Conservation (phyloP, 2,797 vertebrate species). For the Malurus leucopterus region DNA sequence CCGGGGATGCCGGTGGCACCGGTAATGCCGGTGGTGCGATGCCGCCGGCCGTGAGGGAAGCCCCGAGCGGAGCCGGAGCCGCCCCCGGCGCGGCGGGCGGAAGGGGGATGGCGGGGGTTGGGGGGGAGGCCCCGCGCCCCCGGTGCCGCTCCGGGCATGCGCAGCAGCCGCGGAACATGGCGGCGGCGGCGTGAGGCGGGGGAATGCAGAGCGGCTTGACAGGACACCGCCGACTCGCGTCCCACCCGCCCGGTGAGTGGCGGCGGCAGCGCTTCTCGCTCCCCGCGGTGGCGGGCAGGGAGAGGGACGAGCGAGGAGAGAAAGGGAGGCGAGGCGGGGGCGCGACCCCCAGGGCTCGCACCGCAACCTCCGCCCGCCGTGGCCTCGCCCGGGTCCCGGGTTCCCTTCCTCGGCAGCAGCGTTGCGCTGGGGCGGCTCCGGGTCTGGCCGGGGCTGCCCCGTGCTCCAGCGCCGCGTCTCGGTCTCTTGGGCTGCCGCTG, state of each 20-base stretch:
- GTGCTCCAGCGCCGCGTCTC: not conserved
- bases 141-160: conserved; percentile 68
- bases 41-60: too few relatives aligned
- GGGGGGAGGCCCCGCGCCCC: conserved; percentile 5
- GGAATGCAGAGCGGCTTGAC: conserved; percentile 31
- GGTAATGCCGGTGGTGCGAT: too few relatives aligned
- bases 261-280: not conserved
- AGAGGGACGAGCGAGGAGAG: not conserved
- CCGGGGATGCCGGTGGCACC: too few relatives aligned
- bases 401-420: not conserved
- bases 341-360: not conserved
- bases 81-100: not conserved
- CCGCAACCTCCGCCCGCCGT: not conserved
- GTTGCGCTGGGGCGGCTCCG: not conserved
- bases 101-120: not conserved
- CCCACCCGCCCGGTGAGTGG: conserved; percentile 27
- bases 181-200: conserved; percentile 56
- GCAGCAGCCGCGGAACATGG: conserved; percentile 73
- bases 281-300: not conserved
- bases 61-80: not conserved
- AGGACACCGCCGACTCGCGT: not conserved
- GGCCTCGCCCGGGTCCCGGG: not conserved
- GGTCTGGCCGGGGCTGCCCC: not conserved
- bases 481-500: not conserved
- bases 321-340: not conserved